Percentiles rank a stretch among this genome's conserved stretches.
These are phyloP conservation scores for Sarcophaga subvicina DNA, from an alignment of 2,888 invertebrate species.

Conservation along the genomic window DNA sequence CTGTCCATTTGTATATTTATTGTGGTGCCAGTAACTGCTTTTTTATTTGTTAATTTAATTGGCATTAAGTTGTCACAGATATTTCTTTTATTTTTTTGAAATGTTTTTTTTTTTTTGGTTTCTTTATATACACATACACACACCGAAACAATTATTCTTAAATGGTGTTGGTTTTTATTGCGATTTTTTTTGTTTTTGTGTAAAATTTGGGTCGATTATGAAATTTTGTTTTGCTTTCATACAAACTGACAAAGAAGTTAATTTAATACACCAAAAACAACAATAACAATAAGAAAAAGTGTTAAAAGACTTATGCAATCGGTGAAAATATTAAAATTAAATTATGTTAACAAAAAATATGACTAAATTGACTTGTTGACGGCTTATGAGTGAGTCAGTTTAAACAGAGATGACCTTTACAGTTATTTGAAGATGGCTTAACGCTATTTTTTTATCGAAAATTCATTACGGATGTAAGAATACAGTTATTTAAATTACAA, in stretches of 20 bases:
- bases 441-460: no score
- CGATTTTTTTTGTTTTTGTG: conserved; percentile 17
- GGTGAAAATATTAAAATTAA: conserved; percentile 53
- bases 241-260: conserved; percentile 30
- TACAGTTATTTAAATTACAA: no score
- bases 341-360: neutral
- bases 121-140: conserved; percentile 1
- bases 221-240: conserved; percentile 37
- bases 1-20: conserved; percentile 18
- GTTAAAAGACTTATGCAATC: conserved; percentile 51
- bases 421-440: neutral
- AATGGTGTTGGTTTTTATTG: conserved; percentile 31
- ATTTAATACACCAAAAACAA: neutral
- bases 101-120: neutral
- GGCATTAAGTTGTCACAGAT: conserved; percentile 62
- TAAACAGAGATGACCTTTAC: conserved; percentile 6
- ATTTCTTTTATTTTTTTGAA: conserved; percentile 19
- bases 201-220: conserved; percentile 63
- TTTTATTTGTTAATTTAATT: conserved; percentile 63
- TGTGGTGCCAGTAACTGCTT: conserved; percentile 26
- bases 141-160: neutral
- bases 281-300: neutral
- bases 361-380: neutral
- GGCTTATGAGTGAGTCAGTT: neutral
- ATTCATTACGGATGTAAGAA: no score